Conservation (phyloP, 1,140 invertebrate species). For the Cheumatopsyche charites region DNA sequence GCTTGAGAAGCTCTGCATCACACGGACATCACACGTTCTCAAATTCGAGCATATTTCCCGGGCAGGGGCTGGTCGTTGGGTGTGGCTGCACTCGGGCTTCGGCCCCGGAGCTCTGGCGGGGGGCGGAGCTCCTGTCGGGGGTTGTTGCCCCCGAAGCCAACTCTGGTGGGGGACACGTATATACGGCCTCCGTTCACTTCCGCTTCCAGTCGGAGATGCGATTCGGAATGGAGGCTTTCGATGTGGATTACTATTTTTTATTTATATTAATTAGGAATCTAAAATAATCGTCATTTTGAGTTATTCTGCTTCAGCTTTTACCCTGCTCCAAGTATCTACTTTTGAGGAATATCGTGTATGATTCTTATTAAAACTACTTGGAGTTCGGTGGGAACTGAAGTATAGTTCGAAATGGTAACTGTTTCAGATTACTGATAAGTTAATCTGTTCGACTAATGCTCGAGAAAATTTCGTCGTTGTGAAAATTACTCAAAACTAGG, state of each 20-base stretch:
- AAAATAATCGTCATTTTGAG: too few relatives aligned
- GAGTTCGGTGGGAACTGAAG: too few relatives aligned
- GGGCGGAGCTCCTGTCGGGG: conserved; percentile 43
- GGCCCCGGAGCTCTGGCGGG: conserved; percentile 53
- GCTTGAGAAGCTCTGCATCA: too few relatives aligned
- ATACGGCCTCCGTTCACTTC: conserved; percentile 12
- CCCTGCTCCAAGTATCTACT: too few relatives aligned
- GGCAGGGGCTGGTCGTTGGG: conserved; percentile 32
- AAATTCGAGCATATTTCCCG: conserved; percentile 25
- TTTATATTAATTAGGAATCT: neutral
- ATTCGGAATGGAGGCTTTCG: neutral
- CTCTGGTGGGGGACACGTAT: conserved; percentile 53
- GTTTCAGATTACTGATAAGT: too few relatives aligned
- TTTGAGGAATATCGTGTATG: too few relatives aligned
- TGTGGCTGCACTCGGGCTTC: conserved; percentile 21
- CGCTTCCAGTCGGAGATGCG: conserved; percentile 2
- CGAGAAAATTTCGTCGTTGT: too few relatives aligned
- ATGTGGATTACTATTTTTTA: neutral
- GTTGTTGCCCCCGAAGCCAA: conserved; percentile 44
- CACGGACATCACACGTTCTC: neutral
- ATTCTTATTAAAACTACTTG: too few relatives aligned
- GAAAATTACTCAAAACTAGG: too few relatives aligned
- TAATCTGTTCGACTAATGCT: too few relatives aligned
- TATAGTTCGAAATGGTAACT: too few relatives aligned
- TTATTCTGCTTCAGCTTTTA: too few relatives aligned